A percentile compares a stretch with the other conserved stretches of the same genome.
Evolutionary conservation across 2,888 invertebrate genomes (phyloP).

Genomic region (Aphidoletes aphidimyza): DNA sequence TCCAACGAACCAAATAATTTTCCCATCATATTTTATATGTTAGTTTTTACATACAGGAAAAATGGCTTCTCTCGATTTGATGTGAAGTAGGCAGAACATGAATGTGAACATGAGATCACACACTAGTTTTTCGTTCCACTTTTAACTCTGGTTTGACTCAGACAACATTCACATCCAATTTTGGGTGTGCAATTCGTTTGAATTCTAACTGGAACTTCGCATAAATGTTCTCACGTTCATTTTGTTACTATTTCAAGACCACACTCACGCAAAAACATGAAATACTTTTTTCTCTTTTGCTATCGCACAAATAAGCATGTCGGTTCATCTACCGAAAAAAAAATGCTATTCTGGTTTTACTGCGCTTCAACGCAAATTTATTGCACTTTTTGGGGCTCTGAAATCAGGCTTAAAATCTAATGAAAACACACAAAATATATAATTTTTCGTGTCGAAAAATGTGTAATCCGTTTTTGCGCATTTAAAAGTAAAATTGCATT

Average conservation of each 20-base stretch:
- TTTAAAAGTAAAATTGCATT: slow-evolving; percentile 22
- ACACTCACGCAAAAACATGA: no score
- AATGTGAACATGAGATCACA: background rate
- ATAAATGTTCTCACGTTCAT: no score
- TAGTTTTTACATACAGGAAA: slow-evolving; percentile 26
- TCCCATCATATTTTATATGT: slow-evolving; percentile 29
- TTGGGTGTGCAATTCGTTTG: no score
- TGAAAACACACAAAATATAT: background rate
- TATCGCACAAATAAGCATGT: no score
- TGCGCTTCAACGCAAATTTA: background rate
- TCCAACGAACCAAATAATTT: slow-evolving; percentile 26
- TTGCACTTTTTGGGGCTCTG: background rate
- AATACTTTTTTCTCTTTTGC: no score
- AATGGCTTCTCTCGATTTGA: background rate
- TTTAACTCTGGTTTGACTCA: no score
- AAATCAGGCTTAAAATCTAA: background rate
- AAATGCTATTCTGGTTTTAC: background rate
- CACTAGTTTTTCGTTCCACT: no score
- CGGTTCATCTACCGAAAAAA: no score
- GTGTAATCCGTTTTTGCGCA: slow-evolving; percentile 17
- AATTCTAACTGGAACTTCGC: no score
- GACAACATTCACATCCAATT: no score
- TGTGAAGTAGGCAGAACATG: background rate
- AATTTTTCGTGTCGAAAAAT: background rate
- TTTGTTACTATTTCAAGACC: no score